These are phyloP conservation scores for Irena cyanogastra DNA, from an alignment of 2,113 vertebrate species.

Conservation along the genomic window DNA sequence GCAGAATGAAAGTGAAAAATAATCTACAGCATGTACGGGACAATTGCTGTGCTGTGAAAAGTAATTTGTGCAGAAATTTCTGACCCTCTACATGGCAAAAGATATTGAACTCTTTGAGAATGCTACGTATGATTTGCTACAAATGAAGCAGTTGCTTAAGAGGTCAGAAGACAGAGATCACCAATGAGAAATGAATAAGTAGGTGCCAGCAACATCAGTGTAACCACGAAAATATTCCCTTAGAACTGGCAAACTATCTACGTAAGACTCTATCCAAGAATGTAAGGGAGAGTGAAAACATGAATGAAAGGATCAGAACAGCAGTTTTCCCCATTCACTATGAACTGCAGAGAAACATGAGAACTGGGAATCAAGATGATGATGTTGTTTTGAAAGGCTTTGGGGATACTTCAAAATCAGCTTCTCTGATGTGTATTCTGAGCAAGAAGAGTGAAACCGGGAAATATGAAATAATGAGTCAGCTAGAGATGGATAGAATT, in stretches of 20 bases:
- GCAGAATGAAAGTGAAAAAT: not conserved
- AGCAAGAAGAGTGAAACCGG: not conserved
- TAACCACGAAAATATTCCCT: not conserved
- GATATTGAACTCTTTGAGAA: not conserved
- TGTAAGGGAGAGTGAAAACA: not conserved
- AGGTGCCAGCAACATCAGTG: not conserved
- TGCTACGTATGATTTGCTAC: not conserved
- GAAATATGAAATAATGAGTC: not conserved
- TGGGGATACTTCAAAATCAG: not conserved
- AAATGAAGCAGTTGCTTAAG: not conserved
- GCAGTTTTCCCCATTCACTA: not conserved
- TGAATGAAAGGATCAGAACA: not conserved
- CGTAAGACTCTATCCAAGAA: not conserved
- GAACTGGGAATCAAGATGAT: not conserved
- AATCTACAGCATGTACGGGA: not conserved
- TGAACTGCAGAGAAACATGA: not conserved
- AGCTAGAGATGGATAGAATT: not conserved
- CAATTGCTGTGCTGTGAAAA: not conserved
- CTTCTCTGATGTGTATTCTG: not conserved
- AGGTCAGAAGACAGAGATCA: not conserved
- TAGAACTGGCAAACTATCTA: not conserved
- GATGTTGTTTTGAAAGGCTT: not conserved
- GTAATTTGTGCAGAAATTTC: not conserved
- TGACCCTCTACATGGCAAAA: not conserved
- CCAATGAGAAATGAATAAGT: not conserved